Conservation (phyloP, 2,797 vertebrate genomes). For the Esox masquinongy region DNA sequence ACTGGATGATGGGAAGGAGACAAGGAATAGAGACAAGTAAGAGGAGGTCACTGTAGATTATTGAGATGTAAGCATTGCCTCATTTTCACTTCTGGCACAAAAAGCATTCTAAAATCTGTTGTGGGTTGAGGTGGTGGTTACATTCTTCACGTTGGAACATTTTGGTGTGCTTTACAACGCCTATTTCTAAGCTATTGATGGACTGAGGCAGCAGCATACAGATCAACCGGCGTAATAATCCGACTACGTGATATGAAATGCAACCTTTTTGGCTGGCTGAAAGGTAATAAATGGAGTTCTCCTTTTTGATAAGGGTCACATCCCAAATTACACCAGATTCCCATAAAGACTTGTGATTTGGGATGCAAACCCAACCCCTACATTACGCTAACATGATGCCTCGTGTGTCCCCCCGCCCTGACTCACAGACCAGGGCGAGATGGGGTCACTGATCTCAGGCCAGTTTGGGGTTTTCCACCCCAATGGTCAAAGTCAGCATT, state of each 20-base stretch:
- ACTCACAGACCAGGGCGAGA: neutral
- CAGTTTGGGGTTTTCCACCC: neutral
- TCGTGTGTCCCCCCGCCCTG: neutral
- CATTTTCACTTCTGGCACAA: neutral
- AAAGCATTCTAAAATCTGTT: neutral
- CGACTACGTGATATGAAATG: neutral
- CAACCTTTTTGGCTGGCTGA: neutral
- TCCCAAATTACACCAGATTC: conserved; percentile 20
- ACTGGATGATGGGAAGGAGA: neutral
- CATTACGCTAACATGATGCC: neutral
- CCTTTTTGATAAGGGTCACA: conserved; percentile 9
- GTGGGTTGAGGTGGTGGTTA: neutral
- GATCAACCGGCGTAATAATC: neutral
- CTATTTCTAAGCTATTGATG: neutral
- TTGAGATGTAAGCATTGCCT: neutral
- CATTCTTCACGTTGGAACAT: neutral
- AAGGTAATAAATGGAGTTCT: neutral
- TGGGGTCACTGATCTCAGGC: neutral
- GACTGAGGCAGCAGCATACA: neutral
- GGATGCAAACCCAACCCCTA: conserved; percentile 10
- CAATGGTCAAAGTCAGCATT: neutral
- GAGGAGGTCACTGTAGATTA: conserved; percentile 11
- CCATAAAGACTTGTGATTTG: neutral
- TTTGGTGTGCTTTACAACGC: neutral
- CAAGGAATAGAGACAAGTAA: neutral